Base-by-base conservation (phyloP, 2,888 invertebrate genomes). In the Pterostichus madidus region DNA sequence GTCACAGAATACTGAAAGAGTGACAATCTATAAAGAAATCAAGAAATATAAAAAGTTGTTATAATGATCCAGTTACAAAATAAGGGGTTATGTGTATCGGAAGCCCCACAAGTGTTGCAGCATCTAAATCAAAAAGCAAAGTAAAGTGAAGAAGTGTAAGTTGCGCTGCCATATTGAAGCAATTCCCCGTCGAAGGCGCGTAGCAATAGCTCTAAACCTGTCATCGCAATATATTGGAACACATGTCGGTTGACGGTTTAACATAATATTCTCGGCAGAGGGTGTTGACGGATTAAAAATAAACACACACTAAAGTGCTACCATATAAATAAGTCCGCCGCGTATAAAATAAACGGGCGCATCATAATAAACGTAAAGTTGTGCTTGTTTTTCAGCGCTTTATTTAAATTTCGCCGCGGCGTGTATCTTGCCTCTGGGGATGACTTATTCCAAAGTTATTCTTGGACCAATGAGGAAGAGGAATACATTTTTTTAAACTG, bases 221-320 rank as follows among this genome's bases (percentile, higher is more conserved):
- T 81, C 81, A 81, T 56, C 81, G 56, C 81, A 56, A 73, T 81
- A 81, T 81, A 81, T 81, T 81, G 81, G 81, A 81, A 81, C 81
- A 81, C 81, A 81, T 81, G 81, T 81, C 46, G 73, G 75, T 24
- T 73, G 81, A 81, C 81, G 59, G 81, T 81, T 81, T 81, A 81
- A 81, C 81, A 81, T 81, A 81, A 81, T 81, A 81, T 81, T 81
- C 81, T 81, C 75, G 13, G 81, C 81, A 81, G 81, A 81, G 81
- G 81, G 73, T 64, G 81, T 73, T 81, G 81, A 81, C 81, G 81
- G 81, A 81, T 81, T 81, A 81, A 81, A 81, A 81, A 81, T 81
- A 81, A 81, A 81, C 81, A 81, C 81, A 17, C 59, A 15, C 35
- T 80, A 80, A 80, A 80, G 79, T 79, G 79, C 79, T 79, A 79